Base-by-base conservation (phyloP, 1,140 invertebrate species). In the Lepidostoma basale region DNA sequence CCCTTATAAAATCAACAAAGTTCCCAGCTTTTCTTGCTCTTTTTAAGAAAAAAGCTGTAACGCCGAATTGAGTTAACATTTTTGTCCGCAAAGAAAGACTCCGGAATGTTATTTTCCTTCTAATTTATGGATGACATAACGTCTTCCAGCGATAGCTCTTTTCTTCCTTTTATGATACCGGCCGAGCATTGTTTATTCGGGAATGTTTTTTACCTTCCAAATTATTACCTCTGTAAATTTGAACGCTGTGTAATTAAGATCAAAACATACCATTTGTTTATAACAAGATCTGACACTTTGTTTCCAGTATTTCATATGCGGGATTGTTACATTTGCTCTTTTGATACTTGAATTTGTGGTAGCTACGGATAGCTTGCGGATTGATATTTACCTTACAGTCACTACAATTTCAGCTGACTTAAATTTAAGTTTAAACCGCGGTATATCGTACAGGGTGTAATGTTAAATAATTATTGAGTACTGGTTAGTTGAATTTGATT, bases 1-100 rank as follows among this genome's bases (percentile, higher is more conserved):
- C 22, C 49, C 63, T 59, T 65, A 36, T 56, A 70, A 70, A 66
- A 70, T 70, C 58, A 66, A 70, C 68, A 65, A 60, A 52, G 36
- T 60, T 60, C 22, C 52, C n/a, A 56, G 4, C 33, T 60, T 22
- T 60, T 16, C 33, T 18, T 18, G 18, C 44, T 56, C 44, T 47
- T 62, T 44, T 26, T 10, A 25, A 42, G 9, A 30, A 62, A 16
- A 56, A 56, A 36, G 36, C 52, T 28, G 18, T 36, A 36, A 56
- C 36, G 28, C 36, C 16, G 52, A 33, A 22, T 20, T 9, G 30
- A 22, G n/a, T 33, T 56, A 56, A 22, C 26, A 39, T 54, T 54
- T 28, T 23, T 30, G 49, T 30, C 26, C 10, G 33, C 14, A 8
- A 22, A 36, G 30, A 56, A 22, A 56, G 36, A 56, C 23, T 9